Evolutionary conservation across 2,113 vertebrate genomes (phyloP).

Genomic region (Forbesichthys agassizii): DNA sequence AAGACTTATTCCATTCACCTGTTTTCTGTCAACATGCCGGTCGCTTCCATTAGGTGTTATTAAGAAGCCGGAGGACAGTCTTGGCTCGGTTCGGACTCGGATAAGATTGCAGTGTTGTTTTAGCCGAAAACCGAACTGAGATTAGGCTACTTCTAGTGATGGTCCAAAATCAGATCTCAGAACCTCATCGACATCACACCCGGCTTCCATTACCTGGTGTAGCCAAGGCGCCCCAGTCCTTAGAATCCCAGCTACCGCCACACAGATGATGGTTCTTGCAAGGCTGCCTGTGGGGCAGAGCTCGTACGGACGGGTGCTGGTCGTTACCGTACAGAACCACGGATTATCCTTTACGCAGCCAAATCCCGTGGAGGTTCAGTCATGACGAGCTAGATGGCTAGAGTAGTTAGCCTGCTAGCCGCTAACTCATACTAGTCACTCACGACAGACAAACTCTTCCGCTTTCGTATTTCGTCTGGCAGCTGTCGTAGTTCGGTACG

Average conservation of each 20-base stretch:
- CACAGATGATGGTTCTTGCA: conserved; percentile 20
- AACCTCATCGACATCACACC: no score
- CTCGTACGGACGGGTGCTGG: not conserved
- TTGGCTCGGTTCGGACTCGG: conserved; percentile 19
- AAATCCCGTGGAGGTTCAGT: conserved; percentile 30
- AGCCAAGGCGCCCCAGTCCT: no score
- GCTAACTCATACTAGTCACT: conserved; percentile 2
- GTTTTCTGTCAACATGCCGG: conserved; percentile 67
- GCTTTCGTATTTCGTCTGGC: conserved; percentile 51
- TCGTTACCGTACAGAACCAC: not conserved
- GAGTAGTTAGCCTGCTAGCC: conserved; percentile 37
- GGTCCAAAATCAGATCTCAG: no score
- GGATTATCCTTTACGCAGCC: conserved; percentile 22
- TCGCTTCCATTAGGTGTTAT: not conserved
- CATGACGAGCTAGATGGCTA: conserved; percentile 3
- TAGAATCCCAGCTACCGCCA: not conserved
- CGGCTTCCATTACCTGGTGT: no score
- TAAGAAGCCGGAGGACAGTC: not conserved
- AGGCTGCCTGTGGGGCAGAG: not conserved
- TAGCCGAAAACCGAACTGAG: no score
- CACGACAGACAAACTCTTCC: conserved; percentile 46
- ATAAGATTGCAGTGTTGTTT: not conserved
- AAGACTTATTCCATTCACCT: conserved; percentile 48
- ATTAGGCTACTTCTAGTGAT: no score
- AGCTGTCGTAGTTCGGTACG: no score